Conservation (phyloP, 1,140 invertebrate species). For the Lycorma delicatula region DNA sequence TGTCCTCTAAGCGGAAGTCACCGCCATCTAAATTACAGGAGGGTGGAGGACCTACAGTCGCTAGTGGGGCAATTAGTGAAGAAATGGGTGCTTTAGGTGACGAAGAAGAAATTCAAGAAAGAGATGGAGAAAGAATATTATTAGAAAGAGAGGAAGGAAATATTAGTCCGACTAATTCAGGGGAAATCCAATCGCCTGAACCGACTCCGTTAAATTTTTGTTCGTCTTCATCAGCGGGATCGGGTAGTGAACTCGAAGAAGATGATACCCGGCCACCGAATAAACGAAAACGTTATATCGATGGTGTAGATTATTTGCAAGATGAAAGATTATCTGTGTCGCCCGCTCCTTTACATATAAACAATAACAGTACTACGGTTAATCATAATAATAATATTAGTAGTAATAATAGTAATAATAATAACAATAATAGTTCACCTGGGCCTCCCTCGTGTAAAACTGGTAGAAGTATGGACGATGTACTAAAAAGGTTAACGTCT, state of each 20-base stretch:
- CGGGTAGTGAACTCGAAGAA: constrained; percentile 47
- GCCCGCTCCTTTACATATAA: constrained; percentile 48
- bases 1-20: constrained; percentile 90
- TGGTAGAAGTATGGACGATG: constrained; percentile 80
- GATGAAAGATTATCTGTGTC: constrained; percentile 30
- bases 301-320: not conserved
- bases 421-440: constrained; percentile 37
- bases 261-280: constrained; percentile 33
- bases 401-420: constrained; percentile 34
- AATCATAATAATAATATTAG: constrained; percentile 43
- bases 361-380: constrained; percentile 29
- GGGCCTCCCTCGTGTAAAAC: no score
- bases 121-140: no score
- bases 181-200: no score
- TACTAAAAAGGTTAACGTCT: constrained; percentile 70
- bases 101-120: no score
- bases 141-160: constrained; percentile 4
- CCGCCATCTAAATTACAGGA: constrained; percentile 83
- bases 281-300: constrained; percentile 6
- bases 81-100: constrained; percentile 4
- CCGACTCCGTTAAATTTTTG: no score
- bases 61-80: not conserved
- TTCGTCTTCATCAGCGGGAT: constrained; percentile 43
- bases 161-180: constrained; percentile 32
- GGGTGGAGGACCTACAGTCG: constrained; percentile 41